Evolutionary conservation across 2,113 vertebrate species (phyloP), one percentile per base, ranked within the genome.

Genomic region (Patagioenas fasciata): DNA sequence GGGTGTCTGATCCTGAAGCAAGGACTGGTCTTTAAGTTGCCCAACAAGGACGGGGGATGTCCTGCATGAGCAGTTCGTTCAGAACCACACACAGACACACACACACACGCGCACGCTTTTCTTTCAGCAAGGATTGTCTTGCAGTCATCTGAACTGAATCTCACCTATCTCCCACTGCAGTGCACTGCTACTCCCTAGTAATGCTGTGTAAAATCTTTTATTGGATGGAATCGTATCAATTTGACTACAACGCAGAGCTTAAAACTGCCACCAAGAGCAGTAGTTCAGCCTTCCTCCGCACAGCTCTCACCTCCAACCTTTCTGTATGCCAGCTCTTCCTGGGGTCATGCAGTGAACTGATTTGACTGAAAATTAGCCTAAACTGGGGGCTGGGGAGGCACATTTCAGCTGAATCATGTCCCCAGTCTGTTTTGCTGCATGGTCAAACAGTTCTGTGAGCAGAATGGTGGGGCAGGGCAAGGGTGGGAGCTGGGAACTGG

Each of bases 311-410:
- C 93, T 96, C 96, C 91, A 60, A 67, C 89, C 91, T 86, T 95
- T 93, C 94, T 93, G 88, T 85, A 92, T 66, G 94, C 91, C 95
- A 97, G 88, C 96, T 84, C 88, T 94, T 91, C 73, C 93, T 87
- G 89, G 54, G 94, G 56, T 94, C 94, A 87, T 82, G 84, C 95
- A 95, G 93, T 82, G 77, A 93, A 86, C 91, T 23, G 7, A 79
- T 87, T 1, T 81, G 56, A 64, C 83, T 89, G 85, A 89, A 69
- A 81, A 95, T 74, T 2, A 57, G 73, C 73, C 84, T 95, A 64
- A 86, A 67, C 61, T 0, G 11, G 62, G 89, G 80, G 32, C 1
- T 50, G 26, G 74, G 81, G 62, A 87, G 77, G 80, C 64, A 62
- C 61, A 40, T 73, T 53, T 77, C 72, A 88, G 74, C 60, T 81